Evolutionary conservation across 2,888 invertebrate genomes (phyloP).

Genomic region (Monochamus alternatus): DNA sequence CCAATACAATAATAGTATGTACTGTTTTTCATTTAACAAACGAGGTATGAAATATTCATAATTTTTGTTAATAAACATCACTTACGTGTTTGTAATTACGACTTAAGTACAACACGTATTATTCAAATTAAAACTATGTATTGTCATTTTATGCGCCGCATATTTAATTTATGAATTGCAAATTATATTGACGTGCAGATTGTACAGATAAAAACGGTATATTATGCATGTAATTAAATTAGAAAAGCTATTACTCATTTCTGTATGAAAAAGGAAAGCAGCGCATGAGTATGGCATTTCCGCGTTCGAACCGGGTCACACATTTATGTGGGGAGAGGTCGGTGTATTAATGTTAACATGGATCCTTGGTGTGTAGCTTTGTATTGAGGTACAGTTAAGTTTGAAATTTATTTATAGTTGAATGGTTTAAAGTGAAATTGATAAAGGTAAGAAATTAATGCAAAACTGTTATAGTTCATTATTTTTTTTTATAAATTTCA

Average conservation of each 20-base stretch:
- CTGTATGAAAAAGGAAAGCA: slow-evolving; percentile 1
- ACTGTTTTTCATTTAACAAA: slow-evolving; percentile 33
- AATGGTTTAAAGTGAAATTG: no score
- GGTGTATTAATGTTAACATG: no score
- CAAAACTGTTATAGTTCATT: no score
- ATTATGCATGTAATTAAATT: slow-evolving; percentile 45
- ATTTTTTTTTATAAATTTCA: no score
- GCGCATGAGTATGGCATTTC: not conserved
- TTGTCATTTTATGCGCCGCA: slow-evolving; percentile 45
- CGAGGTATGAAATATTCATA: slow-evolving; percentile 47
- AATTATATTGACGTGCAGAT: slow-evolving; percentile 49
- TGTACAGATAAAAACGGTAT: slow-evolving; percentile 37
- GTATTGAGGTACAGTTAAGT: no score
- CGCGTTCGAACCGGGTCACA: no score
- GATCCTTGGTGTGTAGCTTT: no score
- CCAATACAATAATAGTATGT: slow-evolving; percentile 31
- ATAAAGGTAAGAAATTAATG: no score
- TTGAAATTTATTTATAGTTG: no score
- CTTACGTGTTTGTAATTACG: slow-evolving; percentile 46
- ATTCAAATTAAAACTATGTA: slow-evolving; percentile 48
- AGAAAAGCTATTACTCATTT: slow-evolving; percentile 43
- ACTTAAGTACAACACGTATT: slow-evolving; percentile 47
- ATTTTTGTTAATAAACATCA: slow-evolving; percentile 45
- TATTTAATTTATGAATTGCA: slow-evolving; percentile 49
- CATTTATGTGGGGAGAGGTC: no score